Evolutionary conservation across 2,113 vertebrate species (phyloP).

Genomic region (Recurvirostra avosetta): DNA sequence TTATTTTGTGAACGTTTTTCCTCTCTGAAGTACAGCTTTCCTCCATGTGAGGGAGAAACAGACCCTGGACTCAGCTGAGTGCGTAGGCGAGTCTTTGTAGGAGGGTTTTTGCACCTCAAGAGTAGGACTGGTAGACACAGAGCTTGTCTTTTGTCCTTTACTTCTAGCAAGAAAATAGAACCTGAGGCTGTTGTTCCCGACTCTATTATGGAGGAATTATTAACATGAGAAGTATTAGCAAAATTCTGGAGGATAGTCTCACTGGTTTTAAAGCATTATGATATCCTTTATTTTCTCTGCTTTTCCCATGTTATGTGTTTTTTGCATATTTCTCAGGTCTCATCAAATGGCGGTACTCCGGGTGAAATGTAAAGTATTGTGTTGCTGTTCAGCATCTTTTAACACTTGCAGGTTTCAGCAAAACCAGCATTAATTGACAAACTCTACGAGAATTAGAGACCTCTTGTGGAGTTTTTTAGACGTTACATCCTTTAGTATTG

Average conservation of each 20-base stretch:
- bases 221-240: background rate
- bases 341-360: background rate
- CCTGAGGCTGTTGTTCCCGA: background rate
- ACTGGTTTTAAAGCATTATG: background rate
- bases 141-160: background rate
- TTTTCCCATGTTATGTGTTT: rapidly evolving
- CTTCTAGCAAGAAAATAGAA: background rate
- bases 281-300: background rate
- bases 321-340: background rate
- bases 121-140: background rate
- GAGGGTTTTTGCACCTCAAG: background rate
- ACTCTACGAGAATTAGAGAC: background rate
- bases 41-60: rapidly evolving
- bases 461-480: background rate
- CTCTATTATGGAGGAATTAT: rapidly evolving
- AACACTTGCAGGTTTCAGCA: background rate
- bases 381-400: background rate
- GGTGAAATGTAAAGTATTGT: background rate
- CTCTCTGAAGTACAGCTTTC: background rate
- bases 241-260: background rate
- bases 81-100: background rate
- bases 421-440: background rate
- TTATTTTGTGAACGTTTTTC: background rate
- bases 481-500: background rate
- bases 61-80: rapidly evolving